Percentiles rank a stretch among this genome's conserved stretches.
phyloP scores from a whole-genome alignment of 2,797 vertebrate genomes.

The Sorex maritimensis region DNA sequence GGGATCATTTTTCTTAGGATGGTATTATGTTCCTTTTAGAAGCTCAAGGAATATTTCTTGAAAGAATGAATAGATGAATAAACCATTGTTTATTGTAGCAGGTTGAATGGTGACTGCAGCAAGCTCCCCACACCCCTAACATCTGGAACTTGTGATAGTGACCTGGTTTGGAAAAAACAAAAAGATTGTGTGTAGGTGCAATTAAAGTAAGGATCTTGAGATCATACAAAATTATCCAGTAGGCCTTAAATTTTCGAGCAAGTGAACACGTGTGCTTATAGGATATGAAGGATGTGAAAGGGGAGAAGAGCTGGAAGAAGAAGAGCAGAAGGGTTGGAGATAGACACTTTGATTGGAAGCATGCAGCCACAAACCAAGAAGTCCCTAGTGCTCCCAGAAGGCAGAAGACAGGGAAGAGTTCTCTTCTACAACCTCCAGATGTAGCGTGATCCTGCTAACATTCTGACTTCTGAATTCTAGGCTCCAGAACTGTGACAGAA shows the following conservation, averaged over 20 bases:
- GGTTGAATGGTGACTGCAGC: background rate
- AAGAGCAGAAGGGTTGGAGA: background rate
- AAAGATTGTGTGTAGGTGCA: background rate
- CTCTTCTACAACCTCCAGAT: background rate
- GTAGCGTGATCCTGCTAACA: rapidly evolving
- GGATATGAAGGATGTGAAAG: background rate
- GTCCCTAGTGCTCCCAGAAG: background rate
- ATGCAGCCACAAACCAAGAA: background rate
- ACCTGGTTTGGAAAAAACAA: background rate
- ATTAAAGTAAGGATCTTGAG: background rate
- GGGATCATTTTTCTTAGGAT: background rate
- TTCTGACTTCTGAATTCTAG: background rate
- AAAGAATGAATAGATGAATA: constrained; percentile 24
- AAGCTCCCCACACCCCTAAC: background rate
- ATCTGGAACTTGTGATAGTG: background rate
- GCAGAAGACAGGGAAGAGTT: background rate
- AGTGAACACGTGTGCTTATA: background rate
- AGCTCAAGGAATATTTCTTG: background rate
- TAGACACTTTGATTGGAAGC: background rate
- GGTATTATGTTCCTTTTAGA: background rate
- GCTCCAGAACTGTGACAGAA: background rate
- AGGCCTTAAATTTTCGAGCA: background rate
- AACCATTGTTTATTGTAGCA: background rate
- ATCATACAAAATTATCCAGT: constrained; percentile 11
- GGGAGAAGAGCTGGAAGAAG: background rate